phyloP scores from a whole-genome alignment of 2,797 vertebrate genomes.

The Eidolon dupreanum region DNA sequence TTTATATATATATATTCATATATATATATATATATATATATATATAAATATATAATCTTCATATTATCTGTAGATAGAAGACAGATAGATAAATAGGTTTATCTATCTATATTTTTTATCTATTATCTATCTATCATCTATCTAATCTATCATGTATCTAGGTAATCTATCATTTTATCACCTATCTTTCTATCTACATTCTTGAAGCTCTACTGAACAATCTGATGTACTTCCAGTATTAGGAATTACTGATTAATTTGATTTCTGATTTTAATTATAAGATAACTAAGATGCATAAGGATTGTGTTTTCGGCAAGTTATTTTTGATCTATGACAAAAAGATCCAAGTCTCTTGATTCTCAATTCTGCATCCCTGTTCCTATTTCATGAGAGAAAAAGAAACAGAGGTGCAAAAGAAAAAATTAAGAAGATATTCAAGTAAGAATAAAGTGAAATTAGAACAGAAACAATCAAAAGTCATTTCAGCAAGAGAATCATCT shows the following conservation, averaged over 20 bases:
- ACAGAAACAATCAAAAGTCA: background rate
- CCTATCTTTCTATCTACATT: background rate
- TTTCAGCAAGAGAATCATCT: background rate
- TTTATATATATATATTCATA: too few species aligned
- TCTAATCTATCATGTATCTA: background rate
- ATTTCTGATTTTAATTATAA: background rate
- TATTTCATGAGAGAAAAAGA: background rate
- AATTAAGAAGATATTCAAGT: background rate
- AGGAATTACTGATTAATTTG: background rate
- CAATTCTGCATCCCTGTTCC: background rate
- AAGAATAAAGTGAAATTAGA: background rate
- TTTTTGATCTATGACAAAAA: background rate
- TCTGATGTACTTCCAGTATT: background rate
- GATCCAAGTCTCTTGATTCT: background rate
- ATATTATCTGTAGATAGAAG: background rate
- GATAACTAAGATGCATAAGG: background rate
- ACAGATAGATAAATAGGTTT: background rate
- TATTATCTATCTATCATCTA: background rate
- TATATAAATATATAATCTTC: background rate
- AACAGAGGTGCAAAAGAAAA: background rate
- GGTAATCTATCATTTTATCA: background rate
- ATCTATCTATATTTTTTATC: background rate
- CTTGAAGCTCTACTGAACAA: background rate
- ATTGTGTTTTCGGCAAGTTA: background rate
- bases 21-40: too few species aligned